Conservation (phyloP, 2,797 vertebrate genomes). For the Esox lucius region DNA sequence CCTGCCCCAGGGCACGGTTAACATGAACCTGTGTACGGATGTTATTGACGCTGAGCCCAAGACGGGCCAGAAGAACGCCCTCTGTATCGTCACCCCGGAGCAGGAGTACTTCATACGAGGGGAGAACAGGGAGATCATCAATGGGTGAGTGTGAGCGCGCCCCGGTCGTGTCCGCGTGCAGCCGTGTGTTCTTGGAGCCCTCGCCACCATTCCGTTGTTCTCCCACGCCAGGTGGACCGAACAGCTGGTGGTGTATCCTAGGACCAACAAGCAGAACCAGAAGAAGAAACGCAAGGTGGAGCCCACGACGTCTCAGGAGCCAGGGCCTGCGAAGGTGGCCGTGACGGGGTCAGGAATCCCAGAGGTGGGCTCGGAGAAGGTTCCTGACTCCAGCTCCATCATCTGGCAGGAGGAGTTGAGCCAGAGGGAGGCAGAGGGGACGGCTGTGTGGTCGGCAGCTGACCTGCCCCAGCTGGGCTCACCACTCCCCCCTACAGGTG, state of each 20-base stretch:
- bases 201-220: neutral
- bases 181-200: neutral
- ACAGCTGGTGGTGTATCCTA: slow-evolving; percentile 79
- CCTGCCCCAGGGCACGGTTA: slow-evolving; percentile 81
- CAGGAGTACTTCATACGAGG: slow-evolving; percentile 84
- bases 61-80: slow-evolving; percentile 82
- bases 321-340: slow-evolving; percentile 81
- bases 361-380: slow-evolving; percentile 68
- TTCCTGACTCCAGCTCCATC: slow-evolving; percentile 80
- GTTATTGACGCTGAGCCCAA: slow-evolving; percentile 81
- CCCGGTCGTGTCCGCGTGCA: neutral
- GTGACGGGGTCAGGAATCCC: slow-evolving; percentile 80
- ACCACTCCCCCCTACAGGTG: slow-evolving; percentile 64
- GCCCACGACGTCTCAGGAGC: slow-evolving; percentile 79
- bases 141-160: slow-evolving; percentile 71
- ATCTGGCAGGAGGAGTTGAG: slow-evolving; percentile 84
- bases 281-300: slow-evolving; percentile 86
- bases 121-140: slow-evolving; percentile 83
- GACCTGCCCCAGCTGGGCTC: slow-evolving; percentile 68
- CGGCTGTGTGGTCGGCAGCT: slow-evolving; percentile 66
- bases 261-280: slow-evolving; percentile 85
- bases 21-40: slow-evolving; percentile 82
- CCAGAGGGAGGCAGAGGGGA: slow-evolving; percentile 74
- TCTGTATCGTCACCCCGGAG: slow-evolving; percentile 81
- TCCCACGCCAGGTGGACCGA: slow-evolving; percentile 75